A percentile compares a stretch with the other conserved stretches of the same genome.
phyloP scores from a whole-genome alignment of 1,140 invertebrate genomes.

The Rhizoglyphus robini region DNA sequence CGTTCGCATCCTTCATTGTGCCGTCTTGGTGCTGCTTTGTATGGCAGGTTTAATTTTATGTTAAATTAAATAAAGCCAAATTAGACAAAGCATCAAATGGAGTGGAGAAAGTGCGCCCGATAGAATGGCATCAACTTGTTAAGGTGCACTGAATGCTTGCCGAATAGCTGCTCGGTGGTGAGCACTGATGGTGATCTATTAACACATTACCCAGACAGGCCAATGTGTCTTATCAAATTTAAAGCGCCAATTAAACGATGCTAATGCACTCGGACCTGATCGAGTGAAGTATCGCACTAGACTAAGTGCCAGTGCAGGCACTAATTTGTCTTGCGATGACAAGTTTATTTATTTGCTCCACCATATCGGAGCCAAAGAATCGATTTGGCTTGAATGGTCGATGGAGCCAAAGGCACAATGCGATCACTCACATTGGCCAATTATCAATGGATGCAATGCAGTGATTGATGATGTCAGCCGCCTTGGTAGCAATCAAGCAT shows the following conservation, averaged over 20 bases:
- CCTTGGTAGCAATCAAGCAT: background rate
- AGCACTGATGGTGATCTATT: background rate
- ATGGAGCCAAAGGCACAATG: too few relatives aligned
- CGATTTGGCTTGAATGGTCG: too few relatives aligned
- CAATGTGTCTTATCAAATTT: background rate
- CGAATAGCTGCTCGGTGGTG: too few relatives aligned
- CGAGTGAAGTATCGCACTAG: too few relatives aligned
- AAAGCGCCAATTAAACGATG: background rate
- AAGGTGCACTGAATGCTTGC: too few relatives aligned
- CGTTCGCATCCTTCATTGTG: background rate
- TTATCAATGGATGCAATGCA: background rate
- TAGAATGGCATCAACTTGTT: too few relatives aligned
- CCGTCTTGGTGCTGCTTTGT: background rate
- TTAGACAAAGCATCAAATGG: background rate
- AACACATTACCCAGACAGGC: background rate
- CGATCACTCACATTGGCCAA: background rate
- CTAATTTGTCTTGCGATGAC: slow-evolving; percentile 8
- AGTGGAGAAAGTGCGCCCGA: background rate
- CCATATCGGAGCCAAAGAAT: background rate
- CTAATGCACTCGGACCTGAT: background rate
- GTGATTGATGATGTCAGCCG: background rate
- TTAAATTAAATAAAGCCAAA: background rate
- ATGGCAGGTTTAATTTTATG: background rate
- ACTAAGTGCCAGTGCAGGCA: too few relatives aligned
- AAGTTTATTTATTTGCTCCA: slow-evolving; percentile 6